Conservation (phyloP, 64 coral and sea anemone genomes). For the Stylophora pistillata region DNA sequence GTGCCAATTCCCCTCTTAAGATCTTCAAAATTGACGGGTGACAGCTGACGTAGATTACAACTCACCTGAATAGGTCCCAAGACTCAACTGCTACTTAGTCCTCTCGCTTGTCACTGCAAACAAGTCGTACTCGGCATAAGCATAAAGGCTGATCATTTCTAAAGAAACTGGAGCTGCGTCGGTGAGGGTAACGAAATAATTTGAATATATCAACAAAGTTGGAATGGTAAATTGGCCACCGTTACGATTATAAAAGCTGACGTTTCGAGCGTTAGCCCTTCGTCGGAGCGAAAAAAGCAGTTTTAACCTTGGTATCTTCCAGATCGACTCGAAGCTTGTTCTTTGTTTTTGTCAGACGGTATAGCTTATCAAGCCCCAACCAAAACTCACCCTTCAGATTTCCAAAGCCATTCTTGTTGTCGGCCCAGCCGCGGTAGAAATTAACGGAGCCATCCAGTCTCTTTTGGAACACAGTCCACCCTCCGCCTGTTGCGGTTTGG, state of each 20-base stretch:
- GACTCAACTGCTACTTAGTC: conserved; percentile 44
- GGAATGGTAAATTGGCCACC: no score
- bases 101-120: conserved; percentile 39
- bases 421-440: conserved; percentile 33
- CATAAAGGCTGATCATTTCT: no score
- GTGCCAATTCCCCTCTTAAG: no score
- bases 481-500: conserved; percentile 60
- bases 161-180: no score
- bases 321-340: conserved; percentile 41
- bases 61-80: conserved; percentile 47
- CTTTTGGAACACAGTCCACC: conserved; percentile 67
- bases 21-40: no score
- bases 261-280: no score
- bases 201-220: no score
- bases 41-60: background rate
- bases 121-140: conserved; percentile 39
- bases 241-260: no score
- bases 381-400: conserved; percentile 60
- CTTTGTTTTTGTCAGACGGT: conserved; percentile 30
- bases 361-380: conserved; percentile 57
- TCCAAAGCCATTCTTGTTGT: conserved; percentile 63
- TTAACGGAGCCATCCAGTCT: conserved; percentile 52
- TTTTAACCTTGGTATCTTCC: conserved; percentile 24
- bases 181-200: no score
- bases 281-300: no score